Percentiles rank a stretch among this genome's conserved stretches.
These are phyloP conservation scores for Plebejus argus DNA, from an alignment of 2,888 invertebrate genomes.

Conservation along the genomic window DNA sequence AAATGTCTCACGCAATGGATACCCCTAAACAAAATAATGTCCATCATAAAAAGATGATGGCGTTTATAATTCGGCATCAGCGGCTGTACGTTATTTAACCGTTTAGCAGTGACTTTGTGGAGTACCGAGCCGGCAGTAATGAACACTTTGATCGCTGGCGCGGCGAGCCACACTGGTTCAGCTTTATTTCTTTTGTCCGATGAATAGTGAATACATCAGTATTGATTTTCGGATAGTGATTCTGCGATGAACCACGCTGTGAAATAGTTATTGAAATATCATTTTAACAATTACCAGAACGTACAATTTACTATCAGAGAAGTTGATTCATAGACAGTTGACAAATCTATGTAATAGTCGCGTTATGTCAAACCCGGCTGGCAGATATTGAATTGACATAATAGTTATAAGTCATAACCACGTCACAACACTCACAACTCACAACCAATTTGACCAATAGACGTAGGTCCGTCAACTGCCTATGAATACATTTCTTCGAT, in stretches of 20 bases:
- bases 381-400: too few relatives aligned
- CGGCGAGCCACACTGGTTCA: slow-evolving; percentile 42
- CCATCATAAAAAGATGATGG: background rate
- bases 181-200: slow-evolving; percentile 35
- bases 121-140: slow-evolving; percentile 49
- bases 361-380: too few relatives aligned
- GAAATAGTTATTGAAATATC: background rate
- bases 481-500: too few relatives aligned
- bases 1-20: too few relatives aligned
- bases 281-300: background rate
- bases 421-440: too few relatives aligned
- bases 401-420: too few relatives aligned
- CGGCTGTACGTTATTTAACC: slow-evolving; percentile 5
- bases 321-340: too few relatives aligned
- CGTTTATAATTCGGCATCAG: slow-evolving; percentile 15
- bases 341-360: too few relatives aligned
- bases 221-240: background rate
- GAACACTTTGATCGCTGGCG: slow-evolving; percentile 53
- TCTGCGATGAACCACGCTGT: background rate
- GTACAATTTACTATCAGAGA: too few relatives aligned
- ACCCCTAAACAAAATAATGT: too few relatives aligned
- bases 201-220: slow-evolving; percentile 22
- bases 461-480: too few relatives aligned
- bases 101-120: slow-evolving; percentile 46
- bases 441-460: too few relatives aligned